Percentiles rank a stretch among this genome's conserved stretches.
phyloP scores from a whole-genome alignment of 1,140 invertebrate species.

The Dendrolimus kikuchii region DNA sequence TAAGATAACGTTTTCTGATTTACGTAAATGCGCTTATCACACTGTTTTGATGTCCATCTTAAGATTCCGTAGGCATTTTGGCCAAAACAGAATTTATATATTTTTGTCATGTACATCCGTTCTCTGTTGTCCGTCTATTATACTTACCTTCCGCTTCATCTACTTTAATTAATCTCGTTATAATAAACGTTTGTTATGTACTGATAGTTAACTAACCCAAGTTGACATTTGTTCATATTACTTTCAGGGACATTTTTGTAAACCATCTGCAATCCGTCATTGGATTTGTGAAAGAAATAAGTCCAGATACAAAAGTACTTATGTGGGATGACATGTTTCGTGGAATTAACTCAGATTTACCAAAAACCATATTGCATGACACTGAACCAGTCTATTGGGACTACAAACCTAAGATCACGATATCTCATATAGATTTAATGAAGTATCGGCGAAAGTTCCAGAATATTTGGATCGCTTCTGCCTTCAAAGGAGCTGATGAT shows the following conservation, averaged over 20 bases:
- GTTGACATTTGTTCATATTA: constrained; percentile 4
- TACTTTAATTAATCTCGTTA: neutral
- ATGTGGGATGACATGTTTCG: constrained; percentile 98
- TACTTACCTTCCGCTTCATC: too few species aligned
- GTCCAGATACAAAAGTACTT: constrained; percentile 80
- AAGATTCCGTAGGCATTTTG: too few species aligned
- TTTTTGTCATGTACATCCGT: too few species aligned
- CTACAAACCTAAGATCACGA: constrained; percentile 63
- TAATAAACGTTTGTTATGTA: constrained; percentile 3
- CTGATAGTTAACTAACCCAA: neutral
- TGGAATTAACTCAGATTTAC: constrained; percentile 79
- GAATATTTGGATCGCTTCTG: constrained; percentile 91
- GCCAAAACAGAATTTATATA: too few species aligned
- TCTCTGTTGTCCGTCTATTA: too few species aligned
- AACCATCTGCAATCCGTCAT: constrained; percentile 79
- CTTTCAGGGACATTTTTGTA: constrained; percentile 77
- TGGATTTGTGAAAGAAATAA: constrained; percentile 76
- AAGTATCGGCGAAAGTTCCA: constrained; percentile 64
- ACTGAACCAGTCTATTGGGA: constrained; percentile 93
- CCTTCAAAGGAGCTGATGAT: constrained; percentile 93
- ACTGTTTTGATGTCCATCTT: too few species aligned
- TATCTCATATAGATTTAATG: constrained; percentile 32
- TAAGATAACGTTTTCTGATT: too few species aligned
- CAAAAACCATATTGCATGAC: constrained; percentile 78
- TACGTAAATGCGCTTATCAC: too few species aligned